Percentiles rank a stretch among this genome's conserved stretches.
Conservation (phyloP, 2,113 vertebrate genomes). For the Siniperca chuatsi region DNA sequence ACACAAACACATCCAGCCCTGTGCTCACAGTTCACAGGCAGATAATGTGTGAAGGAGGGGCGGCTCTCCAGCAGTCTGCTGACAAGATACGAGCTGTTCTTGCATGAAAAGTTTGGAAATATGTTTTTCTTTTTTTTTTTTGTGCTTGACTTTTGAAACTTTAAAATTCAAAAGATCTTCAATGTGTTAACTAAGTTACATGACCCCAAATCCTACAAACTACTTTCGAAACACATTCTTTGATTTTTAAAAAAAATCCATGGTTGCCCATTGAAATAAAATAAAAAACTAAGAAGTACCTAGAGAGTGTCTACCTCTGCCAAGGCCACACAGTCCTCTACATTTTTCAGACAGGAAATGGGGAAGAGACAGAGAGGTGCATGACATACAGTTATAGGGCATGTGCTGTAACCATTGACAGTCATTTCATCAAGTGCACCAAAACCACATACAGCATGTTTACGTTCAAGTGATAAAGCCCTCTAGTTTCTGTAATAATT, state of each 20-base stretch:
- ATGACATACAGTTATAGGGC: too few relatives aligned
- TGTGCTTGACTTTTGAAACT: conserved; percentile 15
- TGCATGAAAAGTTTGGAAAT: conserved; percentile 19
- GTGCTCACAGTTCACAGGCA: conserved; percentile 64
- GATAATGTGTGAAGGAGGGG: conserved; percentile 67
- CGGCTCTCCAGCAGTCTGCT: conserved; percentile 44
- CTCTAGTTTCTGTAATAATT: too few relatives aligned
- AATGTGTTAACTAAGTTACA: not conserved
- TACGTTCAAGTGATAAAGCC: too few relatives aligned
- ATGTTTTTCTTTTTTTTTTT: conserved; percentile 1
- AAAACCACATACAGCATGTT: too few relatives aligned
- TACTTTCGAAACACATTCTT: not conserved
- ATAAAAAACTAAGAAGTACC: not conserved
- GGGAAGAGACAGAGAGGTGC: too few relatives aligned
- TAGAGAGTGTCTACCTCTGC: not conserved
- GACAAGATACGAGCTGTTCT: conserved; percentile 60
- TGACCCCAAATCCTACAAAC: not conserved
- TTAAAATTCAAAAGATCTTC: not conserved
- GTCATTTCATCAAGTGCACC: too few relatives aligned
- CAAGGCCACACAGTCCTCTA: not conserved
- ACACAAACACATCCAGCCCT: conserved; percentile 54
- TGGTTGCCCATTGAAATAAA: not conserved
- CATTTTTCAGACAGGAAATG: too few relatives aligned
- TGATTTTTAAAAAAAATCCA: not conserved
- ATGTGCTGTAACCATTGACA: too few relatives aligned